Conservation (phyloP, 2,888 invertebrate species). For the Hemithea aestivaria region DNA sequence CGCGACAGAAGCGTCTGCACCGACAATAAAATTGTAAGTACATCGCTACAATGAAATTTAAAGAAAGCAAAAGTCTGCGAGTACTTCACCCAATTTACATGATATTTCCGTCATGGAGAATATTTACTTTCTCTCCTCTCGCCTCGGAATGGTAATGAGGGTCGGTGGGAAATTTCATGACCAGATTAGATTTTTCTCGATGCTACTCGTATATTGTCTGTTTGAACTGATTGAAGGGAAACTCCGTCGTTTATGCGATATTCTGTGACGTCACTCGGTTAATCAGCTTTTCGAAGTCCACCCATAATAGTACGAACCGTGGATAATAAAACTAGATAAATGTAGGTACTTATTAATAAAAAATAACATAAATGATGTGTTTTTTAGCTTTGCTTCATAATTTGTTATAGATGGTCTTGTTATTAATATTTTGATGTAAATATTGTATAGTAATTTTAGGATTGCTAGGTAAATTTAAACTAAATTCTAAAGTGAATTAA, state of each 20-base stretch:
- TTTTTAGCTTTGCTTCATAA: no score
- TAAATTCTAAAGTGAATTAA: no score
- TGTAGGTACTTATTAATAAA: no score
- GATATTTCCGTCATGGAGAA: constrained; percentile 64
- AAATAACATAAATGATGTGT: no score
- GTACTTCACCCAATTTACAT: constrained; percentile 67
- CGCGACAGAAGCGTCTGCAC: constrained; percentile 37
- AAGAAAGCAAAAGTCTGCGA: constrained; percentile 52
- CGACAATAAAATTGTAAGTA: constrained; percentile 46
- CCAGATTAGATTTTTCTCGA: constrained; percentile 57
- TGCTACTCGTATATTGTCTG: constrained; percentile 49
- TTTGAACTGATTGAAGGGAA: constrained; percentile 30
- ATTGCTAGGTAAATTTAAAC: no score
- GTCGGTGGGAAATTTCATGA: constrained; percentile 61
- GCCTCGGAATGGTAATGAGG: constrained; percentile 69
- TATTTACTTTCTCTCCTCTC: constrained; percentile 55
- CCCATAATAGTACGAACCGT: no score
- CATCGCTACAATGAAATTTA: constrained; percentile 45
- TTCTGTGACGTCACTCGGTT: not conserved
- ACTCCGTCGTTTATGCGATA: constrained; percentile 8
- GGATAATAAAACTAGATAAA: no score
- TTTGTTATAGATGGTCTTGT: no score
- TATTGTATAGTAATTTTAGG: no score
- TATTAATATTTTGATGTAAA: no score
- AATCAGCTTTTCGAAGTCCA: no score